Percentiles rank a stretch among this genome's conserved stretches.
Evolutionary conservation across 2,113 vertebrate species (phyloP).

Genomic region (Tyrannus savana): DNA sequence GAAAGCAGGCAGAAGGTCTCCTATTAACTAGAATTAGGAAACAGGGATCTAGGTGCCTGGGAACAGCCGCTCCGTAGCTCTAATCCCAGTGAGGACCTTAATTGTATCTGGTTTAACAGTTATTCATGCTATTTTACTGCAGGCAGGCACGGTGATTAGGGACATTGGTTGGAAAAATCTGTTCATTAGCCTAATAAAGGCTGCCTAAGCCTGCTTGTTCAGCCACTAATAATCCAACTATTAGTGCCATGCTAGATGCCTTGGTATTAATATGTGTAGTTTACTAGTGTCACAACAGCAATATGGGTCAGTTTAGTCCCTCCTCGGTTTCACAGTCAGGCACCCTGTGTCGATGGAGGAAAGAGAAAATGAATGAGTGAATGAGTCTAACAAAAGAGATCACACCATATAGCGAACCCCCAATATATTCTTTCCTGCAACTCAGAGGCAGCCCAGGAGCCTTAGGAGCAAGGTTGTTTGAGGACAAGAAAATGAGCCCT

Average conservation of each 20-base stretch:
- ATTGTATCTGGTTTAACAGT: constrained; percentile 70
- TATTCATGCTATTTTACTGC: constrained; percentile 54
- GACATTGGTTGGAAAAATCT: constrained; percentile 68
- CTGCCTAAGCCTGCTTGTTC: constrained; percentile 74
- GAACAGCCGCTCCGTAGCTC: constrained; percentile 58
- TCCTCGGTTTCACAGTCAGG: constrained; percentile 8
- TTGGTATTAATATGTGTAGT: constrained; percentile 58
- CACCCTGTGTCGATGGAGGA: background rate
- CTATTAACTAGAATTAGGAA: constrained; percentile 72
- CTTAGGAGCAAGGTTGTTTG: constrained; percentile 68
- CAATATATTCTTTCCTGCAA: background rate
- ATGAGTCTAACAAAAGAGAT: background rate
- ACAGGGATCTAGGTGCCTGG: constrained; percentile 54
- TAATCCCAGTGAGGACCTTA: constrained; percentile 73
- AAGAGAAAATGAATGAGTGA: background rate
- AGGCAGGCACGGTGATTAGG: constrained; percentile 62
- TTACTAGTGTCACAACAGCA: constrained; percentile 51
- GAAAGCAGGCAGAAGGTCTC: constrained; percentile 71
- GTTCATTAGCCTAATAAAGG: constrained; percentile 80
- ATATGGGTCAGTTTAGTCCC: constrained; percentile 6
- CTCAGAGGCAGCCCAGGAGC: constrained; percentile 39
- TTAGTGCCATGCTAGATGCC: constrained; percentile 60
- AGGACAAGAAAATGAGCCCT: constrained; percentile 71
- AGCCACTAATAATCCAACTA: constrained; percentile 74
- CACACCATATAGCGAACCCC: background rate